These are phyloP conservation scores for Euwallacea similis DNA, from an alignment of 1,140 invertebrate species.

Conservation along the genomic window DNA sequence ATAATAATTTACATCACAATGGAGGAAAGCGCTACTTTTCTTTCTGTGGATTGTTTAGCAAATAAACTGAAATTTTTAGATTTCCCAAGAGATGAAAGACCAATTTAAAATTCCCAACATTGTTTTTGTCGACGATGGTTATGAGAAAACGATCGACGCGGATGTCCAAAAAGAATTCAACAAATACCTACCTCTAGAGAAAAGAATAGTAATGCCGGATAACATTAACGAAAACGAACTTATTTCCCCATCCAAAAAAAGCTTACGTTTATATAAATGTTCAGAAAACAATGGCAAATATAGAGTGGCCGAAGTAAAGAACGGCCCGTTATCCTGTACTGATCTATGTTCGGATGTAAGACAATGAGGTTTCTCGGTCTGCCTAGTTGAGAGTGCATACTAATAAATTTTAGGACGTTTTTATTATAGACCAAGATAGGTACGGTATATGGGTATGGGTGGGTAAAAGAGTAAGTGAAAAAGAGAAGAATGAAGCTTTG, in stretches of 20 bases:
- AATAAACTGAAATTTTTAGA: constrained; percentile 44
- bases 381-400: not conserved
- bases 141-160: constrained; percentile 71
- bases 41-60: constrained; percentile 13
- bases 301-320: constrained; percentile 84
- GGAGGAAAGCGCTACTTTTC: constrained; percentile 12
- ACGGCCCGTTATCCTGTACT: constrained; percentile 74
- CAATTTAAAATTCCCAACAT: constrained; percentile 58
- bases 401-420: constrained; percentile 67
- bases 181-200: constrained; percentile 67
- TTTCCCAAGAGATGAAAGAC: constrained; percentile 54
- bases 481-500: constrained; percentile 76
- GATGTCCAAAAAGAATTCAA: constrained; percentile 70
- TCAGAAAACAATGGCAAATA: constrained; percentile 79
- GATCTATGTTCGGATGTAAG: constrained; percentile 77
- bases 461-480: constrained; percentile 69
- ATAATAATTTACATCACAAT: no score
- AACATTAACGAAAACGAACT: constrained; percentile 50
- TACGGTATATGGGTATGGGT: constrained; percentile 94
- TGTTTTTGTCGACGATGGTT: constrained; percentile 82
- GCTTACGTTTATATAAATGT: constrained; percentile 70
- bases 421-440: constrained; percentile 82
- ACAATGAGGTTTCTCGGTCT: constrained; percentile 1
- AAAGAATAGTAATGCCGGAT: constrained; percentile 62
- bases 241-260: constrained; percentile 48